Evolutionary conservation across 2,113 vertebrate genomes (phyloP), one percentile per base, ranked within the genome.

Genomic region (Diglossa brunneiventris): DNA sequence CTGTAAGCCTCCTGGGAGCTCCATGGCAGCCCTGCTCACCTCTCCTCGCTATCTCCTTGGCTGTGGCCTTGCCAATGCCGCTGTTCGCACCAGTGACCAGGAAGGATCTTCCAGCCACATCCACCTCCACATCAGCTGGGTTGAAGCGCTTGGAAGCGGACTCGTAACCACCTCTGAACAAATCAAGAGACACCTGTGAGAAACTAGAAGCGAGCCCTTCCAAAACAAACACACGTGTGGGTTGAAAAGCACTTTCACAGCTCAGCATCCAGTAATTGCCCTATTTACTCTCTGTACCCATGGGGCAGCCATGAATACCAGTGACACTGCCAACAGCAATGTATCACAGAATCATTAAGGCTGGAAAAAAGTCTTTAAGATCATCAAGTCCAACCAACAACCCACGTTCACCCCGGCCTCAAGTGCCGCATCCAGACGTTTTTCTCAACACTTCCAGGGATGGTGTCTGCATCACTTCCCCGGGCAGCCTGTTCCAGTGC

Each of bases 31-130:
- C 59, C 20, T 0, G 35, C 95, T 97, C 91, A 98, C 98, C 98
- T 98, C 95, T 97, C 89, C 86, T 98, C 0, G 98, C 98, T 39
- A 98, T 97, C 82, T 98, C 98, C 52, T 73, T 96, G 6, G 98
- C 98, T 1, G 98, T 55, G 8, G 97, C 97, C 97, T 98, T 99
- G 33, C 99, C 98, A 39, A 98, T 98, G 20, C 98, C 98, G 2
- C 98, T 98, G 96, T 98, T 99, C 2, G 97, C 98, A 0, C 98
- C 98, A 0, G 98, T 98, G 90, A 99, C 95, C 93, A 98, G 63
- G 87, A 98, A 99, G 85, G 97, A 98, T 76, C 97, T 97, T 61
- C 98, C 97, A 30, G 91, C 94, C 89, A 98, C 91, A 26, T 98
- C 96, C n/a, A 98, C 98, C 7, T 99, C 98, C 74, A 98, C 89